phyloP scores from a whole-genome alignment of 2,888 invertebrate species.

The Meganola albula region DNA sequence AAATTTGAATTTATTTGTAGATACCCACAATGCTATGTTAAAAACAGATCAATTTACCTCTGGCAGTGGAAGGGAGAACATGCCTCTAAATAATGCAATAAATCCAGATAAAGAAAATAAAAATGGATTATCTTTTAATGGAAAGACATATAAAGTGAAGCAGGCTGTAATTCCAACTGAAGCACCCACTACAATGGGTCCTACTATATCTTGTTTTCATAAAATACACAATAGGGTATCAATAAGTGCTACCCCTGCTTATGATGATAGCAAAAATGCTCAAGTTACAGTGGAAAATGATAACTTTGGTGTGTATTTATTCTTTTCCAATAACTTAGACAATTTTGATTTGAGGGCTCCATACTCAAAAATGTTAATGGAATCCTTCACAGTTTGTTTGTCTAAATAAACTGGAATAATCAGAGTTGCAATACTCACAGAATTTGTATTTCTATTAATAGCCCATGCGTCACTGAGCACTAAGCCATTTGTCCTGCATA shows the following conservation, averaged over 20 bases:
- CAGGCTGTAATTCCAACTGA: conserved; percentile 38
- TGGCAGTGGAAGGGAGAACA: conserved; percentile 35
- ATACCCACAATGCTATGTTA: conserved; percentile 27
- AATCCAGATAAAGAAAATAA: conserved; percentile 39
- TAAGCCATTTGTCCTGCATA: too few species aligned
- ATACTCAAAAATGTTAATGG: too few species aligned
- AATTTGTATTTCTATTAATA: too few species aligned
- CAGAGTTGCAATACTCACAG: too few species aligned
- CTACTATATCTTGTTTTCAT: conserved; percentile 57
- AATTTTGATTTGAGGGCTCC: too few species aligned
- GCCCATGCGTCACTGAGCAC: too few species aligned
- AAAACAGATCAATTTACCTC: conserved; percentile 38
- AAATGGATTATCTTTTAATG: conserved; percentile 39
- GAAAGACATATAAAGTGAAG: conserved; percentile 48
- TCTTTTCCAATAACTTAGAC: conserved; percentile 4
- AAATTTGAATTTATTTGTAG: conserved; percentile 46
- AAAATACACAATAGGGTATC: conserved; percentile 55
- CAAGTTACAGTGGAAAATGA: conserved; percentile 59
- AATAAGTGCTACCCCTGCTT: conserved; percentile 58
- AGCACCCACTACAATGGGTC: conserved; percentile 41
- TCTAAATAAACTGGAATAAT: too few species aligned
- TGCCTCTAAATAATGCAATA: conserved; percentile 36
- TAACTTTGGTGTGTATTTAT: conserved; percentile 47
- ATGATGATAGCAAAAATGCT: conserved; percentile 53
- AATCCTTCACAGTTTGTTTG: too few species aligned